These are phyloP conservation scores for Lethenteron camtschaticum DNA, from an alignment of 2,113 vertebrate genomes.

Conservation along the genomic window DNA sequence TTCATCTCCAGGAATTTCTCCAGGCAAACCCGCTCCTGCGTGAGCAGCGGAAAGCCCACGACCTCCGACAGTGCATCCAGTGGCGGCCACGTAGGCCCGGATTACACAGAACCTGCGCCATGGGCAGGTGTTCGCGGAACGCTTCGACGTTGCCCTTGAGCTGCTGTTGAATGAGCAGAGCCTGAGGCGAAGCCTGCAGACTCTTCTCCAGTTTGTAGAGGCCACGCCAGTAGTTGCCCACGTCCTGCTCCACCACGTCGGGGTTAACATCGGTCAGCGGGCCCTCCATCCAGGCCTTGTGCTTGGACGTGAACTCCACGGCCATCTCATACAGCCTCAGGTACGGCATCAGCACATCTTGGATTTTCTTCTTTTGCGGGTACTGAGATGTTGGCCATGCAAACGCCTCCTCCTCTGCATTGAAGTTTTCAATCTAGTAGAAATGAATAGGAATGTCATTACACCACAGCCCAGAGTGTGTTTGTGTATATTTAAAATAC, in stretches of 20 bases:
- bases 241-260: conserved; percentile 37
- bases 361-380: conserved; percentile 36
- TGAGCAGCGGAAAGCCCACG: conserved; percentile 25
- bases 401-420: conserved; percentile 47
- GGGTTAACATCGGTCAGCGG: conserved; percentile 37
- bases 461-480: background rate
- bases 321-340: conserved; percentile 39
- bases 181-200: conserved; percentile 30
- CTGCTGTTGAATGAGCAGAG: conserved; percentile 26
- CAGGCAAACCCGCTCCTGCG: conserved; percentile 25
- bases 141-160: conserved; percentile 36
- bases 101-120: conserved; percentile 53
- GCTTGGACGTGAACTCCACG: conserved; percentile 30
- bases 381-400: conserved; percentile 44
- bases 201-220: conserved; percentile 46
- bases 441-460: conserved; percentile 4
- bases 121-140: conserved; percentile 38
- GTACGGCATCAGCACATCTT: conserved; percentile 37
- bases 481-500: background rate
- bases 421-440: conserved; percentile 46
- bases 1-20: conserved; percentile 33
- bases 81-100: conserved; percentile 43
- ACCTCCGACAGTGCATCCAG: conserved; percentile 39
- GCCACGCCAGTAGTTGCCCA: conserved; percentile 34
- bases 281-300: conserved; percentile 35